Evolutionary conservation across 2,113 vertebrate species (phyloP), one percentile per base, ranked within the genome.

Genomic region (Callaeas wilsoni): DNA sequence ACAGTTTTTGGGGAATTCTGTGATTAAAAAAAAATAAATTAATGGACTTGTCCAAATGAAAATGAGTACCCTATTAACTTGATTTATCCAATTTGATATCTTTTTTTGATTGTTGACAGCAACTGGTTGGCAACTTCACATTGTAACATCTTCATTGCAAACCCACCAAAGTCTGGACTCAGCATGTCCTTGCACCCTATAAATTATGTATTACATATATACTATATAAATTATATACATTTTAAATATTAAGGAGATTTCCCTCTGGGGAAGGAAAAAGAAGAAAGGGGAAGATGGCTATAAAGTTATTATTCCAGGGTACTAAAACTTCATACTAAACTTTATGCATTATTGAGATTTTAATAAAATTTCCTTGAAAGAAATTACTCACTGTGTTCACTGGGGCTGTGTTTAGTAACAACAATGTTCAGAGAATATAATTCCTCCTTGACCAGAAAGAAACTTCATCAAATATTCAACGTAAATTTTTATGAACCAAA

Each of bases 311-410:
- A 64, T 67, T 74, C 4, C 47, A 29, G 13, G 8, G 13, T 30
- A 30, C 23, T 71, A 73, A 93, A 75, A 50, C 22, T n/a, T 63
- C 22, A 21, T 55, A 21, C 2, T 35, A 32, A 69, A 68, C 10
- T 70, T 87, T 30, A 74, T 89, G 29, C 26, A 68, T 91, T 79
- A 84, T 53, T 82, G 57, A 94, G 74, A 81, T 41, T 94, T 91
- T 73, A 82, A 75, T 80, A 69, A 15, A 4, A 37, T 70, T 90
- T 84, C 23, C 22, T 67, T 69, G 49, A 39, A 65, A 52, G 29
- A 94, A 84, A 79, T 60, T 60, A 59, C 10, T 75, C 35, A 30
- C 3, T 46, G 14, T 70, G 52, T 86, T 88, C 73, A 65, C 46
- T 55, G 32, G 60, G n/a, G 4, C 13, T 81, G 6, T 59, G 15